Percentiles rank a stretch among this genome's conserved stretches.
These are phyloP conservation scores for Folsomia manolachei DNA, from an alignment of 2,888 invertebrate species.

Conservation along the genomic window DNA sequence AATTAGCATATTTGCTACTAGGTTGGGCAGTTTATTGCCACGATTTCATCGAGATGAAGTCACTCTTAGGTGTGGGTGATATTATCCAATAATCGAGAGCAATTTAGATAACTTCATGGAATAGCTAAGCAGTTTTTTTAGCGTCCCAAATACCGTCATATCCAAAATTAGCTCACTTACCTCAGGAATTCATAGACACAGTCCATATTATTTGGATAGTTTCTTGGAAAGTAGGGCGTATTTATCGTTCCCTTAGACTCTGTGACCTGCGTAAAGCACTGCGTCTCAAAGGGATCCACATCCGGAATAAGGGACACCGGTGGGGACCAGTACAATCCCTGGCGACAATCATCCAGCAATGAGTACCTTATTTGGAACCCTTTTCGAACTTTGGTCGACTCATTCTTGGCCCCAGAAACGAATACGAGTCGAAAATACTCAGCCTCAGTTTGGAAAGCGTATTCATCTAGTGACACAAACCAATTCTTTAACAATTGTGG, in stretches of 20 bases:
- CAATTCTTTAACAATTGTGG: too few species aligned
- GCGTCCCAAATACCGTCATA: too few species aligned
- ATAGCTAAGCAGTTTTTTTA: too few species aligned
- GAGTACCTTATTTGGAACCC: slow-evolving; percentile 51
- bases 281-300: slow-evolving; percentile 39
- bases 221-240: slow-evolving; percentile 52
- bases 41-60: too few species aligned
- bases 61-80: too few species aligned
- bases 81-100: too few species aligned
- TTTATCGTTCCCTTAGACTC: slow-evolving; percentile 52
- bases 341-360: slow-evolving; percentile 47
- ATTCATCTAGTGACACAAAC: too few species aligned
- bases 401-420: slow-evolving; percentile 46
- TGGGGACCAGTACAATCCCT: slow-evolving; percentile 51
- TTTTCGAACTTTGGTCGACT: slow-evolving; percentile 21
- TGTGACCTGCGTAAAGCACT: slow-evolving; percentile 52
- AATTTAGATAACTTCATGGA: too few species aligned
- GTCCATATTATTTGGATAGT: slow-evolving; percentile 52
- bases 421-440: slow-evolving; percentile 51
- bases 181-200: slow-evolving; percentile 53
- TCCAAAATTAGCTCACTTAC: slow-evolving; percentile 33
- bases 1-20: neutral
- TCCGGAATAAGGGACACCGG: slow-evolving; percentile 51
- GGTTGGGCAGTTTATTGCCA: neutral
- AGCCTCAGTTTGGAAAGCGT: slow-evolving; percentile 52